Evolutionary conservation across 2,797 vertebrate species (phyloP), one percentile per base, ranked within the genome.

Genomic region (Tokudaia muenninki): DNA sequence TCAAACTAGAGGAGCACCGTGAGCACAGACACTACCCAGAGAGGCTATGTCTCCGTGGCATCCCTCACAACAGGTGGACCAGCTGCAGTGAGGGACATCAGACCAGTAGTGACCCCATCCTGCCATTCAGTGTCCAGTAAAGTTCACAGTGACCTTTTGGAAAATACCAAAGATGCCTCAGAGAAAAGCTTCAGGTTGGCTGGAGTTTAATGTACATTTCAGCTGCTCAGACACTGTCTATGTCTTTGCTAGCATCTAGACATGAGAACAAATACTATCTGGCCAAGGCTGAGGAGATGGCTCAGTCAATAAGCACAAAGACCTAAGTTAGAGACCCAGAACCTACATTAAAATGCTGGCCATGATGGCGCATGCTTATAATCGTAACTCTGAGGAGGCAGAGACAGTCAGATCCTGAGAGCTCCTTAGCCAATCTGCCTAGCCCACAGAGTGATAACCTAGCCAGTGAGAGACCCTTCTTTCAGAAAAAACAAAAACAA

Each of bases 111-210:
- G 14, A 87, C 17, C 61, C 87, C 67, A 83, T 78, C 65, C 74
- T 91, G 34, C 34, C 59, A 77, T 4, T 88, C 26, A n/a, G 7
- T 61, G 24, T 75, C 37, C n/a, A 89, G 44, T 59, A 83, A 93
- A 91, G 37, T 57, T 94, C 63, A 24, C 0, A 0, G 84, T n/a
- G 44, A 83, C n/a, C 55, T 83, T 90, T 83, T 63, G 44, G 50
- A 41, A 95, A 93, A 93, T 9, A 44, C 52, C 74, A 80, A 83
- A 87, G 75, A 77, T 19, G n/a, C 22, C 79, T 75, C 70, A 57
- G 44, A 92, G 87, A 72, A 94, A 80, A 90, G 47, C 55, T 80
- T 81, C 9, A 4, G 2, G 87, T 34, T 72, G 34, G 57, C 9
- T 77, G 29, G 75, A 72, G 50, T 63, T 94, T 82, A 82, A 82